A percentile compares a stretch with the other conserved stretches of the same genome.
Conservation (phyloP, 1,140 invertebrate species). For the Kradibia gibbosae region DNA sequence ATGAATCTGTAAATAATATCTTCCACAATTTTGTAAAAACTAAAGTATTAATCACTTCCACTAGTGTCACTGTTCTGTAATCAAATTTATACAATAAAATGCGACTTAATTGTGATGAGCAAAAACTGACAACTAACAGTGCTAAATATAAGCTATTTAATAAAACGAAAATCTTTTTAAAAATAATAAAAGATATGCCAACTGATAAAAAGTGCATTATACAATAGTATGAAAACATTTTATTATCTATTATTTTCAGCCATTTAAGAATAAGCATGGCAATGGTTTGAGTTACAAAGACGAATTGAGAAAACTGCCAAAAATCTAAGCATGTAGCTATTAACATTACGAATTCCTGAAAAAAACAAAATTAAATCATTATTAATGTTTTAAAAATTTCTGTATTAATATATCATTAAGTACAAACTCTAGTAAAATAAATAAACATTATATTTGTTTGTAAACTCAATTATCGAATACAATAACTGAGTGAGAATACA, state of each 20-base stretch:
- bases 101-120: slow-evolving; percentile 40
- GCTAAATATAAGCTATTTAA: slow-evolving; percentile 79
- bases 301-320: slow-evolving; percentile 88
- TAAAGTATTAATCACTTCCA: slow-evolving; percentile 60
- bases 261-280: slow-evolving; percentile 79
- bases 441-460: too few relatives aligned
- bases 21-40: slow-evolving; percentile 60
- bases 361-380: slow-evolving; percentile 34
- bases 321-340: slow-evolving; percentile 74
- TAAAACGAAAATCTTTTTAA: slow-evolving; percentile 76
- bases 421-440: background rate
- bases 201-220: slow-evolving; percentile 78
- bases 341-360: slow-evolving; percentile 61
- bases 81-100: slow-evolving; percentile 38
- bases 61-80: slow-evolving; percentile 39
- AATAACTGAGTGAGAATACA: too few relatives aligned
- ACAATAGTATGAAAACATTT: slow-evolving; percentile 70
- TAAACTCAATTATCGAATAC: too few relatives aligned
- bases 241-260: slow-evolving; percentile 75
- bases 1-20: slow-evolving; percentile 61
- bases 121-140: slow-evolving; percentile 63
- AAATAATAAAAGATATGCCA: slow-evolving; percentile 66
- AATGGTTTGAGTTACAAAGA: slow-evolving; percentile 80
- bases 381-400: slow-evolving; percentile 3
- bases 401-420: too few relatives aligned